Evolutionary conservation across 2,888 invertebrate species (phyloP).

Genomic region (Magallana nippona): DNA sequence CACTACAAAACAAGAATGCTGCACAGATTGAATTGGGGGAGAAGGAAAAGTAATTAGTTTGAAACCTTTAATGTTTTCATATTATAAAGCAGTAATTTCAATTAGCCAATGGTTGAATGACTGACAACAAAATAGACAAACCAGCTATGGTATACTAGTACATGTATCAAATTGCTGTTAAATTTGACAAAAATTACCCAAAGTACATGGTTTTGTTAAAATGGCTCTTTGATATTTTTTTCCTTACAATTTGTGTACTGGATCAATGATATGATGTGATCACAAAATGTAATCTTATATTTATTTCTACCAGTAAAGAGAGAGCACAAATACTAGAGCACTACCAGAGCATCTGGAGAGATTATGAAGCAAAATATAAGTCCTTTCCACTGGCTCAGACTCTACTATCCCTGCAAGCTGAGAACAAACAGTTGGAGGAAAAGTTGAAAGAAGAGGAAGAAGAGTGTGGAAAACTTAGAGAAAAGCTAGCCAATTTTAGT

Average conservation of each 20-base stretch:
- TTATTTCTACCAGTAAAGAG: conserved; percentile 49
- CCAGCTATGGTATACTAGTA: too few species aligned
- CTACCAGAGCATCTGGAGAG: conserved; percentile 58
- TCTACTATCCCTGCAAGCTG: conserved; percentile 47
- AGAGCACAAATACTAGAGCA: conserved; percentile 52
- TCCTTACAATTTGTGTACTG: too few species aligned
- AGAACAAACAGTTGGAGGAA: conserved; percentile 45
- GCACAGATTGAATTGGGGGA: conserved; percentile 45
- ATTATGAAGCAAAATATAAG: conserved; percentile 61
- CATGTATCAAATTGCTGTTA: too few species aligned
- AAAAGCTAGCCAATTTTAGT: conserved; percentile 48
- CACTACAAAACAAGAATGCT: conserved; percentile 57
- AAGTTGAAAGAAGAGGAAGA: conserved; percentile 41
- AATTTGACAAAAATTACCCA: too few species aligned
- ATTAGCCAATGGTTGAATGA: too few species aligned
- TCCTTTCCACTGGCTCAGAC: conserved; percentile 54
- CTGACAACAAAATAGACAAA: too few species aligned
- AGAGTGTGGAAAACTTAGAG: conserved; percentile 45
- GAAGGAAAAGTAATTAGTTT: conserved; percentile 49
- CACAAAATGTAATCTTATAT: not conserved
- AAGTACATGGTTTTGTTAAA: too few species aligned
- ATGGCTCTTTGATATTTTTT: too few species aligned
- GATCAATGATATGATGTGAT: not conserved
- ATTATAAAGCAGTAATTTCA: too few species aligned
- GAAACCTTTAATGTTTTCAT: too few species aligned